A percentile compares a stretch with the other conserved stretches of the same genome.
phyloP scores from a whole-genome alignment of 1,140 invertebrate genomes.

The Holotrichia oblita region DNA sequence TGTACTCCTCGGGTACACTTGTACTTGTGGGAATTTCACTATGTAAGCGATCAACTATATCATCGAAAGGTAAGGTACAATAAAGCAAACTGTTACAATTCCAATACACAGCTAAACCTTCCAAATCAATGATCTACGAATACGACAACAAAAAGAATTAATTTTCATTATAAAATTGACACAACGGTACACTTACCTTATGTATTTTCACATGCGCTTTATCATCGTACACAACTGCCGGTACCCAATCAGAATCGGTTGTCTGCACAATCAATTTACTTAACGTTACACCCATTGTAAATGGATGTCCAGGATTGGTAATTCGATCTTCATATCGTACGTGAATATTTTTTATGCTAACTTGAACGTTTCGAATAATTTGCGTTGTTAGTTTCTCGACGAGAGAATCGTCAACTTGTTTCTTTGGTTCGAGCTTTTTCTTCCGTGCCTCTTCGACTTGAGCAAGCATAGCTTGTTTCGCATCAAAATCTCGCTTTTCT shows the following conservation, averaged over 20 bases:
- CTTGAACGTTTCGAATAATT: constrained; percentile 97
- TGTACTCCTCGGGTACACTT: constrained; percentile 70
- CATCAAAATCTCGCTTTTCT: constrained; percentile 78
- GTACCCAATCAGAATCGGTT: constrained; percentile 84
- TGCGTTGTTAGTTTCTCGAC: constrained; percentile 94
- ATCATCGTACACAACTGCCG: constrained; percentile 65
- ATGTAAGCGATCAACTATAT: constrained; percentile 67
- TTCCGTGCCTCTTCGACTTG: constrained; percentile 82
- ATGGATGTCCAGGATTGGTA: constrained; percentile 81
- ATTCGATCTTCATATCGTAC: constrained; percentile 94
- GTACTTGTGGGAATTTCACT: constrained; percentile 77
- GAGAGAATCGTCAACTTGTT: constrained; percentile 86
- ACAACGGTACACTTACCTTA: constrained; percentile 69
- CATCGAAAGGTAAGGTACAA: constrained; percentile 60
- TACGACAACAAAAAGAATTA: too few species aligned
- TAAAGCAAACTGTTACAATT: constrained; percentile 79
- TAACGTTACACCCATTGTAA: constrained; percentile 90
- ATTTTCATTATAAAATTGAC: too few species aligned
- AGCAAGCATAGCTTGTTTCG: constrained; percentile 84
- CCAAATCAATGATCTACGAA: constrained; percentile 79
- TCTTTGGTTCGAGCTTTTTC: constrained; percentile 69
- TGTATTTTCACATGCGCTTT: constrained; percentile 72
- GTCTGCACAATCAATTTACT: constrained; percentile 84
- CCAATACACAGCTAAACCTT: constrained; percentile 90
- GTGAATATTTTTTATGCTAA: constrained; percentile 93